A percentile compares a stretch with the other conserved stretches of the same genome.
Evolutionary conservation across 2,797 vertebrate species (phyloP).

Genomic region (Sebastes melanostomus): DNA sequence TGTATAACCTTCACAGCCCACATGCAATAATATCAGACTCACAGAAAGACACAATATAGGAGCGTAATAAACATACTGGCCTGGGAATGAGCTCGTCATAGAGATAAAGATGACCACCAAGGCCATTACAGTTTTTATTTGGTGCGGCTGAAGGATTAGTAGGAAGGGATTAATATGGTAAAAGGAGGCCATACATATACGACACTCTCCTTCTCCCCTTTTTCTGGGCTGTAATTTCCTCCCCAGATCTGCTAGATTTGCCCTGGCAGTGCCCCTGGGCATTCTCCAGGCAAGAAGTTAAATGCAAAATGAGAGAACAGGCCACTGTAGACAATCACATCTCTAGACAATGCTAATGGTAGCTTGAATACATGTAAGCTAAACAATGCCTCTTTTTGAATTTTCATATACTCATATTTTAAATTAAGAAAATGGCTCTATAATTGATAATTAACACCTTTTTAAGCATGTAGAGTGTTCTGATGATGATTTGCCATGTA

Average conservation of each 20-base stretch:
- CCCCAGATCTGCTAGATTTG: slow-evolving; percentile 50
- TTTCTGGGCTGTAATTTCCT: slow-evolving; percentile 49
- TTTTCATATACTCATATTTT: not conserved
- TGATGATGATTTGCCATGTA: slow-evolving; percentile 8
- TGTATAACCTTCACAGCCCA: not conserved
- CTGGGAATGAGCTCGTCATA: slow-evolving; percentile 38
- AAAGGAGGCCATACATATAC: slow-evolving; percentile 67
- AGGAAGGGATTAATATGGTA: slow-evolving; percentile 73
- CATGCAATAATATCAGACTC: slow-evolving; percentile 1
- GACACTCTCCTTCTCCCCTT: slow-evolving; percentile 24
- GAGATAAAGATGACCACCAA: slow-evolving; percentile 71
- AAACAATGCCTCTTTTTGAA: not conserved
- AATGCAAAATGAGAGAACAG: slow-evolving; percentile 26
- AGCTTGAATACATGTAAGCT: slow-evolving; percentile 25
- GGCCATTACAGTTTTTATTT: slow-evolving; percentile 76
- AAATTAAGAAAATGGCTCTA: slow-evolving; percentile 16
- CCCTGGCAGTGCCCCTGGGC: slow-evolving; percentile 24
- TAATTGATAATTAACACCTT: not conserved
- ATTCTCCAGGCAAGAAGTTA: slow-evolving; percentile 17
- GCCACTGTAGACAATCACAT: slow-evolving; percentile 31
- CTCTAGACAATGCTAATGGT: slow-evolving; percentile 41
- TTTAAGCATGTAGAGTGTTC: slow-evolving; percentile 4
- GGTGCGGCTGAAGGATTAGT: slow-evolving; percentile 72
- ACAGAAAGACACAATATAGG: not conserved
- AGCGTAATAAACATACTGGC: slow-evolving; percentile 30